Conservation (phyloP, 1,140 invertebrate genomes). For the Homarus americanus region DNA sequence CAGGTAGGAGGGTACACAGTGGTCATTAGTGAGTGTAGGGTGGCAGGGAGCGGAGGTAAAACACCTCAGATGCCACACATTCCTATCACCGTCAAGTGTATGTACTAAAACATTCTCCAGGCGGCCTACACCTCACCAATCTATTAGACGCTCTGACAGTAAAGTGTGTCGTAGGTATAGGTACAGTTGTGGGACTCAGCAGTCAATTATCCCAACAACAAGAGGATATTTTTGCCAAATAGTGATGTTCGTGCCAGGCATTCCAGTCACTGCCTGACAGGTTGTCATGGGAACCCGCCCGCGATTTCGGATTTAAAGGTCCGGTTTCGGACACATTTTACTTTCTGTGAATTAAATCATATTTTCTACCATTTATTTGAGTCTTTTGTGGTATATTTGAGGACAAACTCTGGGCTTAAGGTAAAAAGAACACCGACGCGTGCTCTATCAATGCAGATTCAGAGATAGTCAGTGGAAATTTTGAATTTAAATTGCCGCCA, state of each 20-base stretch:
- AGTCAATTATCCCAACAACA: too few species aligned
- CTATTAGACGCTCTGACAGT: background rate
- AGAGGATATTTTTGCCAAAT: background rate
- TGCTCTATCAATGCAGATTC: background rate
- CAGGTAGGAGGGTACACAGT: too few species aligned
- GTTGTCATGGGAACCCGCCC: conserved; percentile 47
- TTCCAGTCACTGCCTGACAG: conserved; percentile 49
- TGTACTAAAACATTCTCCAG: background rate
- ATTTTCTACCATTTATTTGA: conserved; percentile 11
- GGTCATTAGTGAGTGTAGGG: background rate
- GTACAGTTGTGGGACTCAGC: background rate
- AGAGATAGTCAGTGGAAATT: background rate
- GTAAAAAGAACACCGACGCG: background rate
- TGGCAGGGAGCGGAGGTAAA: background rate
- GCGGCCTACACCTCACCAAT: background rate
- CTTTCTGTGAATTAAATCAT: background rate
- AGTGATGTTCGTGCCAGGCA: conserved; percentile 20
- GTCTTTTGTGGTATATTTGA: background rate
- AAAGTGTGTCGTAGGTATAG: background rate
- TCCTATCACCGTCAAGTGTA: conserved; percentile 10
- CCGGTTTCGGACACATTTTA: background rate
- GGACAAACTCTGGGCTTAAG: background rate
- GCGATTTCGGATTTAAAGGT: conserved; percentile 30
- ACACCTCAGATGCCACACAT: background rate
- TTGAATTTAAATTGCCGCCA: background rate